Conservation (phyloP, 2,888 invertebrate species). For the Acanthopleura granulata region DNA sequence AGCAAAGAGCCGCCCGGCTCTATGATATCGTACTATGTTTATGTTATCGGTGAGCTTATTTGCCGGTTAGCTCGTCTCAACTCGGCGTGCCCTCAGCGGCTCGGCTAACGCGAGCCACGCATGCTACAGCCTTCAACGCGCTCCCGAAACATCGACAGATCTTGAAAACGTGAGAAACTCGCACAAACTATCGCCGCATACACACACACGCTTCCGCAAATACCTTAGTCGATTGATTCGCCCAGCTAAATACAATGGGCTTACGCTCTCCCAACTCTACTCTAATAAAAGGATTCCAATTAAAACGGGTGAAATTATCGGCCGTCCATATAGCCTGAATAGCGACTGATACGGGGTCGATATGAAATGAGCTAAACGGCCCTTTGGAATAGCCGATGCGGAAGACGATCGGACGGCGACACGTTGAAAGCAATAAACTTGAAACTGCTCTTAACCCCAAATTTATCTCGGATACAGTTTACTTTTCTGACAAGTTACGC, state of each 20-base stretch:
- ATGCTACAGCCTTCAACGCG: background rate
- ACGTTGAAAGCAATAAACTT: constrained; percentile 3
- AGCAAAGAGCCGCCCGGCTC: constrained; percentile 16
- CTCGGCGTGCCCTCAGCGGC: background rate
- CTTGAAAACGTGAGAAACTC: constrained; percentile 19
- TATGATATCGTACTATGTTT: constrained; percentile 16
- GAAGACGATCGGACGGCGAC: background rate
- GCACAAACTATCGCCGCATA: constrained; percentile 11
- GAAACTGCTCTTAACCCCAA: too few species aligned
- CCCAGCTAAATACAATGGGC: background rate
- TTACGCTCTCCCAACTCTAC: constrained; percentile 6
- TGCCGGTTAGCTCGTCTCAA: constrained; percentile 14
- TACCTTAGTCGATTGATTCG: constrained; percentile 17
- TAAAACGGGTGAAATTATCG: constrained; percentile 18
- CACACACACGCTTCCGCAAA: constrained; percentile 18
- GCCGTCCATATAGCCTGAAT: constrained; percentile 5
- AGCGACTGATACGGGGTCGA: too few species aligned
- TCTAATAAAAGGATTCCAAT: constrained; percentile 18
- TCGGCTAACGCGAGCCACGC: background rate
- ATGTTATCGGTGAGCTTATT: constrained; percentile 17
- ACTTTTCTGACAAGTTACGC: too few species aligned
- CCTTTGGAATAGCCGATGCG: background rate
- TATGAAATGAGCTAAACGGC: background rate
- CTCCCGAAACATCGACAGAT: constrained; percentile 6
- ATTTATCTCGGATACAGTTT: too few species aligned